Evolutionary conservation across 2,888 invertebrate species (phyloP).

Genomic region (Thelaira solivaga): DNA sequence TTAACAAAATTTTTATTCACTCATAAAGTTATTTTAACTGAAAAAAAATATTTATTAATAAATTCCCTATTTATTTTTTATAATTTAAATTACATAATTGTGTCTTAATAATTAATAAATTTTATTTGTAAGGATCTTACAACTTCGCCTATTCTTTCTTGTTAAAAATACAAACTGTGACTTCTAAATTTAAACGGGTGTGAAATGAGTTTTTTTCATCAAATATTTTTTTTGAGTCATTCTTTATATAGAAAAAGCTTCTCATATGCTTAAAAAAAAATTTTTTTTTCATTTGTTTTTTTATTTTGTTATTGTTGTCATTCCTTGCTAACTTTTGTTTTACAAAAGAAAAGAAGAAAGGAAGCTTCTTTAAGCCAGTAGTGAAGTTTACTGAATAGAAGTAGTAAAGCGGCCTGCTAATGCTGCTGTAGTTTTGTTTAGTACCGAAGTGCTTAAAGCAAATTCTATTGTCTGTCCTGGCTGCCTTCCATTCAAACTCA

Average conservation of each 20-base stretch:
- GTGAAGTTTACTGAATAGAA: conserved; percentile 4
- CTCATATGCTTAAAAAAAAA: conserved; percentile 35
- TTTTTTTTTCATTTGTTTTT: no score
- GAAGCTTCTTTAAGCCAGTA: conserved; percentile 33
- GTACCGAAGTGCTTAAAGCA: conserved; percentile 40
- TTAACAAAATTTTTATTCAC: no score
- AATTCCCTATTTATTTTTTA: no score
- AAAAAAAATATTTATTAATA: not conserved
- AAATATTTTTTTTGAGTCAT: conserved; percentile 25
- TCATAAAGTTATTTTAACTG: no score
- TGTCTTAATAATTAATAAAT: no score
- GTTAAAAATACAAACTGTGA: conserved; percentile 1
- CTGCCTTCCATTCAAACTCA: not conserved
- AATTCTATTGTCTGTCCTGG: conserved; percentile 26
- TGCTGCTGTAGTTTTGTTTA: conserved; percentile 22
- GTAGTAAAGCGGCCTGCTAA: conserved; percentile 10
- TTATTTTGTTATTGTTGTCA: not conserved
- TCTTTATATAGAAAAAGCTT: conserved; percentile 45
- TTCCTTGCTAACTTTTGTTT: not conserved
- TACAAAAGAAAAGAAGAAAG: conserved; percentile 17
- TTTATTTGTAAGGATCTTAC: not conserved
- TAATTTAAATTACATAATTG: no score
- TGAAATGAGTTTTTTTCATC: conserved; percentile 71
- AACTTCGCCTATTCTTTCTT: not conserved
- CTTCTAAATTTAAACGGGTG: conserved; percentile 66